Base-by-base conservation (phyloP, 2,113 vertebrate species). In the Cettia cetti region DNA sequence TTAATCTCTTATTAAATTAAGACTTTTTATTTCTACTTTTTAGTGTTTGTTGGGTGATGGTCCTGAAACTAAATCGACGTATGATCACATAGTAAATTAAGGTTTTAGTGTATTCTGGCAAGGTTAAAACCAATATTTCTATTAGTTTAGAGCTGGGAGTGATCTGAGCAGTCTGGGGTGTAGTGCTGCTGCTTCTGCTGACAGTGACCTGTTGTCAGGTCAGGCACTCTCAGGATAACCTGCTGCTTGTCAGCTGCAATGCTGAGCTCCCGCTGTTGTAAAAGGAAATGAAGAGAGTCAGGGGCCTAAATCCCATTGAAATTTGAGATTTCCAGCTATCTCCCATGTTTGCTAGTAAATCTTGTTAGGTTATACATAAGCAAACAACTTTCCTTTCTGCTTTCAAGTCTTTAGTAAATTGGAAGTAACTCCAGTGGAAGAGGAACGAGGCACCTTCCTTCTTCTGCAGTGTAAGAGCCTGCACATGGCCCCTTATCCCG, bases 171-270 rank as follows among this genome's bases (percentile, higher is more conserved):
- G 59, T 28, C 40, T 72, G 69, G 50, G 16, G 6, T 83, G 2
- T 33, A 26, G 15, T 24, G 72, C 11, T 56, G 30, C 37, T n/a
- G 57, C 44, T 71, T 15, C 47, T 93, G 49, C 5, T 6, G 23
- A 37, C 44, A 61, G 53, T 52, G 33, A 27, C 26, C 50, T 2
- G 0, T 27, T 1, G 11, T 44, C 57, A 6, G 2, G 71, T 77
- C 3, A 1, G 23, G 40, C 54, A 47, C 18, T 60, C 18, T 60
- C 22, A 53, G 15, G 35, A n/a, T 19, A 33, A 18, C 12, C 17
- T 47, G 17, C 59, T 84, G 21, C 42, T 42, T 0, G 0, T 64
- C 37, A 30, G 20, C 21, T 77, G 33, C 28, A 35, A 1, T 7
- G 9, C 21, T 69, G 26, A 52, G 22, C 24, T 42, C 42, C n/a